Evolutionary conservation across 2,888 invertebrate genomes (phyloP).

Genomic region (Melieria omissa): DNA sequence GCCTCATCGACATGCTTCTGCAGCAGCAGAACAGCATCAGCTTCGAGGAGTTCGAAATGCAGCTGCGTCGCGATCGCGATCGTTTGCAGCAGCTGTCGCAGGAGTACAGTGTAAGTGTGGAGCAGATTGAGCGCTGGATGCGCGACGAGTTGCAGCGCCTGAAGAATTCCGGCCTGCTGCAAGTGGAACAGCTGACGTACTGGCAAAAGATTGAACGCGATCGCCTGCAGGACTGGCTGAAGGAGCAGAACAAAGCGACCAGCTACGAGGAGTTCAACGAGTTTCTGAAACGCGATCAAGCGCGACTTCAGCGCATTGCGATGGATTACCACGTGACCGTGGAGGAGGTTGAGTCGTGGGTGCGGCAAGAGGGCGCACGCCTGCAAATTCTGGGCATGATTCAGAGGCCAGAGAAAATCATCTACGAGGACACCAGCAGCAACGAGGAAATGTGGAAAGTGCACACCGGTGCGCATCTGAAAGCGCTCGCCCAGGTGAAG

Average conservation of each 20-base stretch:
- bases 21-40: slow-evolving; percentile 55
- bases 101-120: slow-evolving; percentile 56
- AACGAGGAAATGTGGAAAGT: slow-evolving; percentile 53
- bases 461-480: slow-evolving; percentile 51
- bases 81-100: slow-evolving; percentile 53
- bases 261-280: slow-evolving; percentile 55
- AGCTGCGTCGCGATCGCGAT: slow-evolving; percentile 53
- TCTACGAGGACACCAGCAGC: slow-evolving; percentile 14
- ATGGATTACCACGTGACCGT: slow-evolving; percentile 58
- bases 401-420: slow-evolving; percentile 45
- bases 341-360: slow-evolving; percentile 62
- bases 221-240: slow-evolving; percentile 55
- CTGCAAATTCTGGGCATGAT: slow-evolving; percentile 55
- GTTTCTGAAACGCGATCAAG: slow-evolving; percentile 56
- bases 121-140: slow-evolving; percentile 59
- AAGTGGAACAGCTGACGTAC: slow-evolving; percentile 54
- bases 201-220: slow-evolving; percentile 60
- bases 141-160: slow-evolving; percentile 54
- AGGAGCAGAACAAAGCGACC: slow-evolving; percentile 52
- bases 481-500: slow-evolving; percentile 49
- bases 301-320: slow-evolving; percentile 55
- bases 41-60: slow-evolving; percentile 55
- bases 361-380: slow-evolving; percentile 58
- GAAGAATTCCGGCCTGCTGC: slow-evolving; percentile 53
- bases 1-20: slow-evolving; percentile 57